Evolutionary conservation across 2,113 vertebrate species (phyloP), one percentile per base, ranked within the genome.

Genomic region (Numida meleagris): DNA sequence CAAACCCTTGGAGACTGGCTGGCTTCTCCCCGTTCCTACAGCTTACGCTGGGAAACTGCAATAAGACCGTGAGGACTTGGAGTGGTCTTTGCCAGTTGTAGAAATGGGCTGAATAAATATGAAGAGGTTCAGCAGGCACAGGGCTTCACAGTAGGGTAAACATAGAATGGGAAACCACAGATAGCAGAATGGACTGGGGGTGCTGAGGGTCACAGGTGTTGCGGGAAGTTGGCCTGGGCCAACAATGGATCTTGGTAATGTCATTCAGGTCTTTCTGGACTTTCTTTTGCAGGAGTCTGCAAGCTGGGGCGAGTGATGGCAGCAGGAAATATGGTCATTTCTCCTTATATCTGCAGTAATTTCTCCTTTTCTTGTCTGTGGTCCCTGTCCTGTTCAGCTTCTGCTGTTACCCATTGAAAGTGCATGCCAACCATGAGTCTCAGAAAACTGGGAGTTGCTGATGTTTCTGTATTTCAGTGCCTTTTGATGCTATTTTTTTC

Each of bases 181-280:
- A 40, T 9, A 29, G 34, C 34, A 20, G 61, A 38, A 72, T 15
- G 88, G 48, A 17, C 14, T 4, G 36, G 58, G 57, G 27, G 2
- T 61, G 10, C 6, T 92, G 68, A 73, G 36, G 29, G 29, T 70
- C 53, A 77, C 18, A 34, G 53, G 5, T 38, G 51, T 15, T 0
- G 3, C 3, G 20, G 51, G 53, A 63, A 65, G 34, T 21, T 14
- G 11, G 18, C n/a, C 42, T 50, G 48, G 14, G 4, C 38, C 63
- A 92, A 27, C 0, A 0, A 0, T 65, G 29, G 48, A 77, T 17
- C 9, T 19, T 4, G 29, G 3, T 50, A 12, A 33, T 46, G 42
- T 17, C 59, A 46, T 55, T 50, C 48, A 73, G 61, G 34, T 29
- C 18, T 67, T 65, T 34, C 72, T 80, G 63, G 17, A 6, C 33